Conservation (phyloP, 1,140 invertebrate genomes). For the Drosophila cardini region DNA sequence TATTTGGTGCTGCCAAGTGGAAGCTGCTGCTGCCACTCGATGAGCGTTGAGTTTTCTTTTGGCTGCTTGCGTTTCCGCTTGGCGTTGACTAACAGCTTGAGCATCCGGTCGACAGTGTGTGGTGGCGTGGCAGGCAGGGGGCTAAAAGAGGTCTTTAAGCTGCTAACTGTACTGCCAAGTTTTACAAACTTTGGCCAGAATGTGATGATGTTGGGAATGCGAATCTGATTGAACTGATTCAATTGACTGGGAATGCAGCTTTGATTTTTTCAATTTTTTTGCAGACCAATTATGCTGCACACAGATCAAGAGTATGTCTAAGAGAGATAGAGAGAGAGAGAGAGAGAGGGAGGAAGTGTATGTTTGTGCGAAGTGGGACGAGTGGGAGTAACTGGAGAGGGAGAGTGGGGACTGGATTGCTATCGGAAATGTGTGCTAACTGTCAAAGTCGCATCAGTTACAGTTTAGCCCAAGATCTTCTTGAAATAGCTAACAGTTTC, state of each 20-base stretch:
- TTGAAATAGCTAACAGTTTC: constrained; percentile 84
- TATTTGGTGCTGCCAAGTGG: constrained; percentile 67
- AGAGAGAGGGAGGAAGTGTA: not conserved
- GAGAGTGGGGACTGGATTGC: constrained; percentile 1
- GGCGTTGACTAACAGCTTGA: constrained; percentile 75
- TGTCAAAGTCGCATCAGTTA: constrained; percentile 52
- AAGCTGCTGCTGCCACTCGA: constrained; percentile 31
- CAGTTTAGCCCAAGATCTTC: constrained; percentile 83
- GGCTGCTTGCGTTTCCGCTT: constrained; percentile 68
- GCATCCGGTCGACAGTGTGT: constrained; percentile 38
- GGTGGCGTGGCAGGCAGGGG: not conserved
- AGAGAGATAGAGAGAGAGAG: not conserved
- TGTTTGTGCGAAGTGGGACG: not conserved
- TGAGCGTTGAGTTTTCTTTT: constrained; percentile 52
- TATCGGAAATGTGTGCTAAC: constrained; percentile 63
- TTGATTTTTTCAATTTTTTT: constrained; percentile 43
- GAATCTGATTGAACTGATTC: constrained; percentile 51
- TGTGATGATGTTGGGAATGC: constrained; percentile 15
- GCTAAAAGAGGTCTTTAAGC: not conserved
- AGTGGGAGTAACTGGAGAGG: not conserved
- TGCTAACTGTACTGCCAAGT: constrained; percentile 24
- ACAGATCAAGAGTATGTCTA: not conserved
- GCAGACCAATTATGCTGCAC: constrained; percentile 68
- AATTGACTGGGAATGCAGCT: constrained; percentile 57
- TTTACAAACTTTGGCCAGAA: constrained; percentile 55